A percentile compares a stretch with the other conserved stretches of the same genome.
Evolutionary conservation across 2,888 invertebrate species (phyloP).

Genomic region (Caenorhabditis sp.): DNA sequence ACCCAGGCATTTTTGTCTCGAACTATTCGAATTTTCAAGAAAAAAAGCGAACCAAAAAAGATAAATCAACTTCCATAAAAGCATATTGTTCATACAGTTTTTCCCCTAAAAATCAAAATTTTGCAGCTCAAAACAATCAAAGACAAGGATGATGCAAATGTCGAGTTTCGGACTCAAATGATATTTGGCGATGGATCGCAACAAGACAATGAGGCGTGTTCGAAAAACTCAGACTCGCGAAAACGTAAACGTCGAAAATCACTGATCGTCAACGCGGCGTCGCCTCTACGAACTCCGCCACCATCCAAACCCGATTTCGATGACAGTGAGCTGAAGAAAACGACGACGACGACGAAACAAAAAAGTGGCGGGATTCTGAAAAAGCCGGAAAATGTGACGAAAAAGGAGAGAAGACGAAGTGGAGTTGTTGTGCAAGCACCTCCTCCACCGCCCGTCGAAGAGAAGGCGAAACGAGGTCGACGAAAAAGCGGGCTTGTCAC

Average conservation of each 20-base stretch:
- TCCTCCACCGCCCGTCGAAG: too few species aligned
- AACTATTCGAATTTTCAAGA: too few species aligned
- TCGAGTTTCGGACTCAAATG: slow-evolving; percentile 5
- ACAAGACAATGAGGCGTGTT: not conserved
- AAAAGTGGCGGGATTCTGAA: not conserved
- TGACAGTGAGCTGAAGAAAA: not conserved
- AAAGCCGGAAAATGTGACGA: not conserved
- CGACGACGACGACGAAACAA: not conserved
- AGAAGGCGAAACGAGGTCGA: too few species aligned
- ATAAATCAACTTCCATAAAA: too few species aligned
- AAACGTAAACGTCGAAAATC: slow-evolving; percentile 9
- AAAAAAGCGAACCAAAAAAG: too few species aligned
- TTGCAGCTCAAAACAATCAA: slow-evolving; percentile 4
- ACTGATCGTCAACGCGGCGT: slow-evolving; percentile 14
- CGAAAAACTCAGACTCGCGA: not conserved
- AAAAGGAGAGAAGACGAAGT: not conserved
- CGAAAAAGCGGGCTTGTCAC: slow-evolving; percentile 10
- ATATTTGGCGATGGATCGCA: slow-evolving; percentile 3
- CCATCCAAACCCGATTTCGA: slow-evolving; percentile 10
- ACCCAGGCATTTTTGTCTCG: too few species aligned
- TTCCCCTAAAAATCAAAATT: too few species aligned
- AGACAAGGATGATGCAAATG: not conserved
- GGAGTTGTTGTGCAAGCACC: too few species aligned
- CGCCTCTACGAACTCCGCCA: slow-evolving; percentile 19
- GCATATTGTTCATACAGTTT: too few species aligned